phyloP scores from a whole-genome alignment of 2,113 vertebrate genomes.

The Gallinago undulata region DNA sequence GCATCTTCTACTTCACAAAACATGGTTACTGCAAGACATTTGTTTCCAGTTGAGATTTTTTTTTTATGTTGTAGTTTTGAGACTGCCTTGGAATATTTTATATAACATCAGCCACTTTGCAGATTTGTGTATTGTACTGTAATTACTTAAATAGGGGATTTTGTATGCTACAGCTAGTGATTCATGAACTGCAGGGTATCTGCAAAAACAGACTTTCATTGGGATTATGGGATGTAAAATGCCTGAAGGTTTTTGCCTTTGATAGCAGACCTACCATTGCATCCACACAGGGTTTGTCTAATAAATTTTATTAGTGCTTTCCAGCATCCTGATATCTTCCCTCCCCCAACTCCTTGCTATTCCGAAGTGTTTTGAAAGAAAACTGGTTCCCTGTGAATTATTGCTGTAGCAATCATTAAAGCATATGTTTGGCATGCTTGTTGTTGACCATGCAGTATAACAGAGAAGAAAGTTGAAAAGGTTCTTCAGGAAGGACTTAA shows the following conservation, averaged over 20 bases:
- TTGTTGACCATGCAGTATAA: neutral
- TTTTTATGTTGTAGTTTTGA: slow-evolving; percentile 6
- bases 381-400: slow-evolving; percentile 16
- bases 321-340: slow-evolving; percentile 47
- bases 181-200: slow-evolving; percentile 71
- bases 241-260: slow-evolving; percentile 68
- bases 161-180: slow-evolving; percentile 70
- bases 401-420: neutral
- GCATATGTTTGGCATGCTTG: neutral
- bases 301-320: slow-evolving; percentile 62
- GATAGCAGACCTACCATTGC: slow-evolving; percentile 65
- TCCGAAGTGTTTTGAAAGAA: slow-evolving; percentile 33
- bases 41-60: neutral
- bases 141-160: slow-evolving; percentile 74
- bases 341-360: slow-evolving; percentile 27
- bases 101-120: slow-evolving; percentile 57
- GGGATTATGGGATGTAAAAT: slow-evolving; percentile 73
- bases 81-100: slow-evolving; percentile 55
- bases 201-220: slow-evolving; percentile 69
- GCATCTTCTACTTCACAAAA: neutral
- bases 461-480: neutral
- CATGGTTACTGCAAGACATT: neutral
- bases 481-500: neutral
- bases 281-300: slow-evolving; percentile 62
- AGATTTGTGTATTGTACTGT: slow-evolving; percentile 69